These are phyloP conservation scores for Tapirus indicus DNA, from an alignment of 2,797 vertebrate genomes.

Conservation along the genomic window DNA sequence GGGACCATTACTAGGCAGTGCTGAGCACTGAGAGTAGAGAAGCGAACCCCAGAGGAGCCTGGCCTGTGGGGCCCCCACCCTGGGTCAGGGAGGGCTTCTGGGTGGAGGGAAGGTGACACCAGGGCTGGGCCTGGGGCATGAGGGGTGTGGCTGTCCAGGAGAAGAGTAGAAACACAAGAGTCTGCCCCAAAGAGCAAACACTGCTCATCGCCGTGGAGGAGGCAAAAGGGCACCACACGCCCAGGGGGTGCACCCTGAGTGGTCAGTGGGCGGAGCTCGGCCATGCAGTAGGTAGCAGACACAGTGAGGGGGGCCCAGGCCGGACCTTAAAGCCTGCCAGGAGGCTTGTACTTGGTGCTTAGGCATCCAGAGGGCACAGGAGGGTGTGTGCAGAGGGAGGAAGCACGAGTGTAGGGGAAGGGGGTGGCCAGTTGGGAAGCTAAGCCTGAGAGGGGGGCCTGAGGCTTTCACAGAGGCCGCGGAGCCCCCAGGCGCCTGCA, in stretches of 20 bases:
- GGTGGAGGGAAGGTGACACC: fast-evolving
- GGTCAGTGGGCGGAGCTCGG: background rate
- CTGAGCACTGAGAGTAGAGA: background rate
- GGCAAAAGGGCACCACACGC: no score
- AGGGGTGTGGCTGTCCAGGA: background rate
- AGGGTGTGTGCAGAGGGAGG: background rate
- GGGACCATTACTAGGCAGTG: background rate
- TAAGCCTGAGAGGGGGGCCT: background rate
- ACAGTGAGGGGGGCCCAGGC: background rate
- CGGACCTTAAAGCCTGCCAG: background rate
- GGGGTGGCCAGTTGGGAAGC: background rate
- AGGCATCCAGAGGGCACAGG: background rate
- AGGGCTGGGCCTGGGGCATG: background rate
- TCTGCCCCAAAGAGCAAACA: background rate
- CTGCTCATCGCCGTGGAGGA: background rate
- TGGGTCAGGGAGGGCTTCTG: no score
- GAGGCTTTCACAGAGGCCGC: background rate
- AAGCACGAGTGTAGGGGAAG: background rate
- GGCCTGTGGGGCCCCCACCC: no score
- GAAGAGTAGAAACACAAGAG: background rate
- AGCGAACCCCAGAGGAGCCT: background rate
- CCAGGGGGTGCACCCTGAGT: fast-evolving
- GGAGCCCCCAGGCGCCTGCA: background rate
- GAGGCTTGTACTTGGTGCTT: background rate
- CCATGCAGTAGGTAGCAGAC: background rate